Evolutionary conservation across 2,113 vertebrate genomes (phyloP), one percentile per base, ranked within the genome.

Genomic region (Synchiropus splendidus): DNA sequence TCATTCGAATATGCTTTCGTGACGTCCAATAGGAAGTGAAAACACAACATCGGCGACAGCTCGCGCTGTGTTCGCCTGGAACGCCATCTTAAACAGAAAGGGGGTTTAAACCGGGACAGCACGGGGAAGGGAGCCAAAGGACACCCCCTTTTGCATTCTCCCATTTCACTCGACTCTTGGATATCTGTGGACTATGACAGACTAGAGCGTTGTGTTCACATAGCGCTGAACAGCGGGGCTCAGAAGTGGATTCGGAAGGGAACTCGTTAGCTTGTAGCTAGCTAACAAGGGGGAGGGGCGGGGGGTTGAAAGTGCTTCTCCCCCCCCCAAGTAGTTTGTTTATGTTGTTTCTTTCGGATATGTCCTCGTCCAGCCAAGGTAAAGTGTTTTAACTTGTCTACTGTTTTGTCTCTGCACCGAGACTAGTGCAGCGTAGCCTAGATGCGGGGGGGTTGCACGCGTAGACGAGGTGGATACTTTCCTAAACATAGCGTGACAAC

Each of bases 31-130:
- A 42, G 64, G 37, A 47, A 16, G 39, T 15, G 58, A 34, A 37
- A 16, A 17, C 17, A 51, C 43, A 21, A 31, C 30, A 21, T 10
- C 9, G 41, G 4, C 37, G 42, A 54, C 49, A 53, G 54, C 36
- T 43, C 45, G 51, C 48, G 41, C 40, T 34, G 30, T 12, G 43
- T 33, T 51, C 42, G 39, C 46, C 44, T 10, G 9, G 14, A 60
- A 66, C 81, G 82, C 84, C 84, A 87, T 87, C 74, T 87, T 87
- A 71, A 49, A 55, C 31, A 50, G 30, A 60, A 12, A 47, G 61
- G 67, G 67, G 49, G 36, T 79, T 81, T 67, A 81, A 83, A 78
- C 70, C 15, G 50, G 39, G 39, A 39, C 42, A 67, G 57, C 54
- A 18, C 47, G 43, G 51, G 41, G 45, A 48, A 67, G 51, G 10